Evolutionary conservation across 2,888 invertebrate genomes (phyloP).

Genomic region (Ctenicera cuprea): DNA sequence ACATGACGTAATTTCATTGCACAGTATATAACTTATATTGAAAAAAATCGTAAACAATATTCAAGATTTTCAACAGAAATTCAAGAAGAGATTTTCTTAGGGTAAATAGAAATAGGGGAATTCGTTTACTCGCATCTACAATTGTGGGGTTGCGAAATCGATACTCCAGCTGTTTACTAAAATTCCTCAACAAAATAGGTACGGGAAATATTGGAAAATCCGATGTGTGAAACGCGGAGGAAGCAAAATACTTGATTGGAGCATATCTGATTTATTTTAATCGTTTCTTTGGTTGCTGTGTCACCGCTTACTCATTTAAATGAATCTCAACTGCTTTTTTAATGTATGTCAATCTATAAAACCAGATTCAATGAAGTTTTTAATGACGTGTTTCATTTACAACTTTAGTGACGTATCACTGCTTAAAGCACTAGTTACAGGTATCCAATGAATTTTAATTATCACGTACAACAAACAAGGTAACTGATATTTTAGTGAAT

Average conservation of each 20-base stretch:
- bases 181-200: conserved; percentile 20
- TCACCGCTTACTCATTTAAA: too few species aligned
- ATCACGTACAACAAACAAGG: too few species aligned
- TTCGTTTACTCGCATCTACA: conserved; percentile 16
- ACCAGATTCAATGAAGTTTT: too few species aligned
- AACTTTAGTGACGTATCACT: too few species aligned
- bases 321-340: background rate
- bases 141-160: conserved; percentile 18
- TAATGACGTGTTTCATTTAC: too few species aligned
- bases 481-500: too few species aligned
- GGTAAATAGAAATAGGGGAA: conserved; percentile 23
- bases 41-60: background rate
- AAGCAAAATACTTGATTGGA: background rate
- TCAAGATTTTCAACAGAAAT: background rate
- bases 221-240: background rate
- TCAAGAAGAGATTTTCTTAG: background rate
- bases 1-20: too few species aligned
- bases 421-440: too few species aligned
- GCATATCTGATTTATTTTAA: background rate
- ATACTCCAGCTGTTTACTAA: conserved; percentile 29
- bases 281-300: background rate
- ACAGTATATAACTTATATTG: too few species aligned
- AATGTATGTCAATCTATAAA: background rate
- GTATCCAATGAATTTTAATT: too few species aligned
- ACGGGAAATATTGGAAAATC: conserved; percentile 5